Percentiles rank a stretch among this genome's conserved stretches.
These are phyloP conservation scores for Phalera bucephala DNA, from an alignment of 2,888 invertebrate genomes.

Conservation along the genomic window DNA sequence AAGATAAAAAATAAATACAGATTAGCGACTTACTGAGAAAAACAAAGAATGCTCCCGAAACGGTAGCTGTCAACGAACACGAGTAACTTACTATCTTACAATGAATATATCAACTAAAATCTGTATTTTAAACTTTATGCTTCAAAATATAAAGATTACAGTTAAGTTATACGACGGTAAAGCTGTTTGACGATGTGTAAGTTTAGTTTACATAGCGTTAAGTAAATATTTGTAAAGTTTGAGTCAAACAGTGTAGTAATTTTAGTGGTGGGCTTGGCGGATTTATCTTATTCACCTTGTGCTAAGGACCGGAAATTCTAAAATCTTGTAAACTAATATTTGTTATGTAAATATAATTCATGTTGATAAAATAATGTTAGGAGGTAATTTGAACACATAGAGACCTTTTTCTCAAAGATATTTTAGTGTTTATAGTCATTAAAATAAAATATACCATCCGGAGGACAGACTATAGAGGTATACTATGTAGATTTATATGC, in stretches of 20 bases:
- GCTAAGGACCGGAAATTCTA: slow-evolving; percentile 40
- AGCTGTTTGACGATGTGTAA: slow-evolving; percentile 35
- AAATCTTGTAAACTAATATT: no score
- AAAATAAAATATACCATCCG: no score
- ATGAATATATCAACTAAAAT: not conserved
- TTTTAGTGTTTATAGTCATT: no score
- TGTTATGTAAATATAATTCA: no score
- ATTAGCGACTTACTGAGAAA: slow-evolving; percentile 61
- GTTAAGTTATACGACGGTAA: slow-evolving; percentile 16
- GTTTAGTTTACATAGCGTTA: slow-evolving; percentile 58
- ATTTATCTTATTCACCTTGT: slow-evolving; percentile 57
- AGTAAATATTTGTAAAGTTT: slow-evolving; percentile 67
- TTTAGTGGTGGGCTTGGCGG: slow-evolving; percentile 47
- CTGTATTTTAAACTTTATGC: slow-evolving; percentile 24
- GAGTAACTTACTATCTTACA: slow-evolving; percentile 22
- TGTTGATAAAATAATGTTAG: no score
- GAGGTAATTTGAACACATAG: no score
- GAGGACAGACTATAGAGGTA: no score
- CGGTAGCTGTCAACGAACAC: slow-evolving; percentile 60
- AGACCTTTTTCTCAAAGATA: no score
- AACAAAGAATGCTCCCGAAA: slow-evolving; percentile 58
- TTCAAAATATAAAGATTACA: not conserved
- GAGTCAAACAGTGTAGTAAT: slow-evolving; percentile 59
- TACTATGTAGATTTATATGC: no score
- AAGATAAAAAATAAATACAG: slow-evolving; percentile 44